Evolutionary conservation across 2,888 invertebrate species (phyloP), one percentile per base, ranked within the genome.

Genomic region (Macrostomum cliftonense): DNA sequence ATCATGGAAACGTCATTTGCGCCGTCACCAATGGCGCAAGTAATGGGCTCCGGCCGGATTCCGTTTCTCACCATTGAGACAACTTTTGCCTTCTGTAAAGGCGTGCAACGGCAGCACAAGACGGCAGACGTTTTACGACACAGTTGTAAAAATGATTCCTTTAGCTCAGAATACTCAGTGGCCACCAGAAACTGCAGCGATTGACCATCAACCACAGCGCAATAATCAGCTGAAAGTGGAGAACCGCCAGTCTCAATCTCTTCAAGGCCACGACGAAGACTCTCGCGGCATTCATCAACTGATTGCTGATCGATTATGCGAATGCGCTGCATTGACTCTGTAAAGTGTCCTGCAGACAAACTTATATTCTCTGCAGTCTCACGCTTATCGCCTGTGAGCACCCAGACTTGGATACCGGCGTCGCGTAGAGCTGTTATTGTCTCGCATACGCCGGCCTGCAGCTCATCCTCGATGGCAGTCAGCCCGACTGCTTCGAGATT

Each of bases 1-100:
- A 93, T 91, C 93, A 93, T 93, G 39, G 88, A 86, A 37, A 93
- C 91, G 68, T 93, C 93, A 68, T 93, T 95, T 43, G 91, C 93
- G 1, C 93, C 93, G 63, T 95, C 93, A 0, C 93, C 93, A 45
- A 93, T 83, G 0, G 93, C 88, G 0, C 89, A 89, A 0, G 87
- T 88, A 42, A 82, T 77, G 1, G 87, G 83, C 43, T 55, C 75
- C 74, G 12, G 71, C 72, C 7, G 73, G 71, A 55, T 56, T n/a
- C 68, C 70, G 64, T 82, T 82, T 55, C 93, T 79, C 66, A 93
- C 65, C 50, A 79, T 79, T 7, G 93, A 88, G 61, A 88, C 78
- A 56, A 79, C 82, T 75, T 82, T 78, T 58, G 82, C 84, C 67
- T 88, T 88, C 68, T 88, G 88, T 57, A 88, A 74, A 0, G 88